These are phyloP conservation scores for Ranitomeya imitator DNA, from an alignment of 2,113 vertebrate genomes.

Conservation along the genomic window DNA sequence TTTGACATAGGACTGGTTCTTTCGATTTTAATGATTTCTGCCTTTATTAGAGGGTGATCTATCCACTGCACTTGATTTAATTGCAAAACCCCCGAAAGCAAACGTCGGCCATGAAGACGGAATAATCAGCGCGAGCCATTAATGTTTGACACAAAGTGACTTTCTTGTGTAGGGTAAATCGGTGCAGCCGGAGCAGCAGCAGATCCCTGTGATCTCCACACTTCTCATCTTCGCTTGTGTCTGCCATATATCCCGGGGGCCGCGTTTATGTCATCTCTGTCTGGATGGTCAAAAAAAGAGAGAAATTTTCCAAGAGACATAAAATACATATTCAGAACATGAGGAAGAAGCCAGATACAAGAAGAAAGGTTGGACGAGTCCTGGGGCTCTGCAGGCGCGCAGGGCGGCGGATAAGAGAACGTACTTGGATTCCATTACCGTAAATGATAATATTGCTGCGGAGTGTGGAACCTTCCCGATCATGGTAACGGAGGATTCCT, in stretches of 20 bases:
- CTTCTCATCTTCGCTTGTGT: constrained; percentile 18
- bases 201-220: constrained; percentile 22
- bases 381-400: constrained; percentile 10
- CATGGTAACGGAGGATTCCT: neutral
- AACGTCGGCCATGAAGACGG: neutral
- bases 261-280: constrained; percentile 19
- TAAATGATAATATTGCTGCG: neutral
- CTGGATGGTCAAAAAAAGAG: constrained; percentile 26
- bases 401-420: constrained; percentile 7
- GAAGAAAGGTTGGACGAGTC: constrained; percentile 33
- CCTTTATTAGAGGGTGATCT: neutral
- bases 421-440: constrained; percentile 32
- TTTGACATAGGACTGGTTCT: neutral
- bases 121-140: constrained; percentile 10
- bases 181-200: neutral
- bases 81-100: neutral
- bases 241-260: constrained; percentile 4
- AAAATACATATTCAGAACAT: constrained; percentile 53
- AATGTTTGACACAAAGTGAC: neutral
- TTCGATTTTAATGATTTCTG: neutral
- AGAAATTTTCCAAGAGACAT: constrained; percentile 16
- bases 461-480: no score
- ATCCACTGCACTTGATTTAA: neutral
- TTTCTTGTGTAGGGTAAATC: neutral
- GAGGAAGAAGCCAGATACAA: constrained; percentile 33